Conservation (phyloP, 2,888 invertebrate species). For the Eupithecia centaureata region DNA sequence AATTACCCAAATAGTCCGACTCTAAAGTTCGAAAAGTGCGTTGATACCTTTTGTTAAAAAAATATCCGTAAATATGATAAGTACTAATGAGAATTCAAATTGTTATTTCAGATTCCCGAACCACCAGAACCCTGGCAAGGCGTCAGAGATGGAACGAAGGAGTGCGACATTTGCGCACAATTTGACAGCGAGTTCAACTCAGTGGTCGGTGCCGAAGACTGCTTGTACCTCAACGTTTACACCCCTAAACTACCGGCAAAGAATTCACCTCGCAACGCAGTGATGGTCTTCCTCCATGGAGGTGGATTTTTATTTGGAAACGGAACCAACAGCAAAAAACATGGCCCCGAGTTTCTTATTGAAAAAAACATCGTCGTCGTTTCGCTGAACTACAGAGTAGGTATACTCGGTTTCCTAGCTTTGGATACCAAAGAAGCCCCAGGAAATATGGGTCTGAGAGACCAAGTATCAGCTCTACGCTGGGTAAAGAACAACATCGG, state of each 20-base stretch:
- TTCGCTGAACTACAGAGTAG: constrained; percentile 74
- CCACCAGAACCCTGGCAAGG: constrained; percentile 82
- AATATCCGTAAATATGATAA: not conserved
- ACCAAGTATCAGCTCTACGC: constrained; percentile 80
- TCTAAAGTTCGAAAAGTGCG: constrained; percentile 2
- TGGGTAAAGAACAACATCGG: constrained; percentile 80
- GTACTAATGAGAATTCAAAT: not conserved
- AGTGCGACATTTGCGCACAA: constrained; percentile 86
- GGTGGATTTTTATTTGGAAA: constrained; percentile 76
- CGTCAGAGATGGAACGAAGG: constrained; percentile 85
- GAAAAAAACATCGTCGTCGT: constrained; percentile 74
- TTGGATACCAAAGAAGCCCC: constrained; percentile 72
- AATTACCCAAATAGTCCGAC: not conserved
- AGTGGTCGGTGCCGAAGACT: constrained; percentile 84
- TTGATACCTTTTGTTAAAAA: constrained; percentile 12
- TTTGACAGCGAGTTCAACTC: constrained; percentile 79
- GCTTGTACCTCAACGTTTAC: constrained; percentile 88
- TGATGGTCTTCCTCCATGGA: constrained; percentile 79
- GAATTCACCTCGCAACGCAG: constrained; percentile 55
- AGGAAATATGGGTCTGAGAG: constrained; percentile 80
- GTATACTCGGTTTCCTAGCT: constrained; percentile 73
- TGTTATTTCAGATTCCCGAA: constrained; percentile 63
- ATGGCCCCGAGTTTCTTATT: constrained; percentile 75
- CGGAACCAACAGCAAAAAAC: constrained; percentile 67
- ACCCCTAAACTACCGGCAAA: constrained; percentile 76